Evolutionary conservation across 2,888 invertebrate genomes (phyloP).

Genomic region (Eupithecia vulgata): DNA sequence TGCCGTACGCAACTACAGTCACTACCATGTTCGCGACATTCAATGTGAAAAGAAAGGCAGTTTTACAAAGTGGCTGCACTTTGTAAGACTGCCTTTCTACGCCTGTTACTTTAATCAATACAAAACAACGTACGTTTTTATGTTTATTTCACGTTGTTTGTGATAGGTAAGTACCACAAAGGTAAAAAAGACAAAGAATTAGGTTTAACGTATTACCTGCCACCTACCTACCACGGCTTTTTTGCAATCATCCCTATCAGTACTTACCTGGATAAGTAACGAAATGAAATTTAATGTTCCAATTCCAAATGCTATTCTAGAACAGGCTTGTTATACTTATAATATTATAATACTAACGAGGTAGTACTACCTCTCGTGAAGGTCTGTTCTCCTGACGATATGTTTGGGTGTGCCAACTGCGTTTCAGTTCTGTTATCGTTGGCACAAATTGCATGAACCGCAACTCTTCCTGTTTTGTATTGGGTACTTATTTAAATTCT

Average conservation of each 20-base stretch:
- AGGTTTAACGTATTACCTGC: no score
- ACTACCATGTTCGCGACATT: conserved; percentile 41
- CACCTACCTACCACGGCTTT: no score
- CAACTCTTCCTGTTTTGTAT: conserved; percentile 22
- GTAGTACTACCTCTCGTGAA: conserved; percentile 20
- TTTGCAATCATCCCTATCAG: not conserved
- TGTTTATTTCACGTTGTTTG: not conserved
- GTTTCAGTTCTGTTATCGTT: conserved; percentile 31
- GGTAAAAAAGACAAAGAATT: no score
- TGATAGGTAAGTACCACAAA: no score
- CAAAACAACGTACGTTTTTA: not conserved
- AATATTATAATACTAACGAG: not conserved
- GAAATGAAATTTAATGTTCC: not conserved
- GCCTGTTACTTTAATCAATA: conserved; percentile 13
- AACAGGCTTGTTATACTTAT: not conserved
- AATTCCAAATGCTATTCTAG: not conserved
- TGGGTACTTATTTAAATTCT: conserved; percentile 15
- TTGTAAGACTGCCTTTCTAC: conserved; percentile 36
- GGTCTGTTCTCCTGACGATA: conserved; percentile 30
- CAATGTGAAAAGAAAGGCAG: conserved; percentile 37
- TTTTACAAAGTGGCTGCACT: conserved; percentile 9
- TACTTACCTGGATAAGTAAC: not conserved
- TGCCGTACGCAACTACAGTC: conserved; percentile 30
- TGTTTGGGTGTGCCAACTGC: conserved; percentile 35
- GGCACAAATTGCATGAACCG: conserved; percentile 27